A percentile compares a stretch with the other conserved stretches of the same genome.
Conservation (phyloP, 1,140 invertebrate species). For the Dermatophagoides farinae region DNA sequence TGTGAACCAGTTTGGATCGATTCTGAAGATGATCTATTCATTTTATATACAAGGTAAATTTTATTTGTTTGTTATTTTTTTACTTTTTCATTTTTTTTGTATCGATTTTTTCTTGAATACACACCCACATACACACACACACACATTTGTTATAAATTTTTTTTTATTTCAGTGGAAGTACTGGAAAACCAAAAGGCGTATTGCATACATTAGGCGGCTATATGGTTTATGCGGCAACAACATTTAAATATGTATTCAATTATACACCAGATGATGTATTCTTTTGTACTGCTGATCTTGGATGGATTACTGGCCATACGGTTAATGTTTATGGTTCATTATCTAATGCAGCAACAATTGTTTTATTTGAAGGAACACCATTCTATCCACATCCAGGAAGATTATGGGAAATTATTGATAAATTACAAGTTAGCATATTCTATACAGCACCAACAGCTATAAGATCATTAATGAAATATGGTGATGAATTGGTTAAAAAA, state of each 20-base stretch:
- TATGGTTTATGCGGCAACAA: constrained; percentile 66
- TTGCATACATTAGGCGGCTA: constrained; percentile 83
- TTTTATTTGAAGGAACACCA: constrained; percentile 84
- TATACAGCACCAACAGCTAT: constrained; percentile 97
- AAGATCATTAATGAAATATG: constrained; percentile 74
- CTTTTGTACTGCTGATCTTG: constrained; percentile 98
- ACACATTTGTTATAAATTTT: neutral
- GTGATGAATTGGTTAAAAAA: constrained; percentile 35
- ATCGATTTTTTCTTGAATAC: too few species aligned
- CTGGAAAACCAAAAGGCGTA: constrained; percentile 92
- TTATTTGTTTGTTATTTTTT: neutral
- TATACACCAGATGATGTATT: constrained; percentile 73
- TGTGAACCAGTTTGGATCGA: constrained; percentile 83
- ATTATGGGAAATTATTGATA: constrained; percentile 77
- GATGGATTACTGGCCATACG: constrained; percentile 94
- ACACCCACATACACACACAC: too few species aligned
- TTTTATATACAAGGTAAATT: constrained; percentile 71
- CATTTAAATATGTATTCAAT: constrained; percentile 86
- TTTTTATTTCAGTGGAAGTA: constrained; percentile 51
- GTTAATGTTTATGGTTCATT: constrained; percentile 88
- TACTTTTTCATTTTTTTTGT: neutral
- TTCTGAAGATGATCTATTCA: constrained; percentile 85
- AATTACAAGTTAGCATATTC: constrained; percentile 86
- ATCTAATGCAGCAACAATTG: constrained; percentile 61
- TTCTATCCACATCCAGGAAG: constrained; percentile 55